Percentiles rank a stretch among this genome's conserved stretches.
Conservation (phyloP, 2,888 invertebrate genomes). For the Xylophagus ater region DNA sequence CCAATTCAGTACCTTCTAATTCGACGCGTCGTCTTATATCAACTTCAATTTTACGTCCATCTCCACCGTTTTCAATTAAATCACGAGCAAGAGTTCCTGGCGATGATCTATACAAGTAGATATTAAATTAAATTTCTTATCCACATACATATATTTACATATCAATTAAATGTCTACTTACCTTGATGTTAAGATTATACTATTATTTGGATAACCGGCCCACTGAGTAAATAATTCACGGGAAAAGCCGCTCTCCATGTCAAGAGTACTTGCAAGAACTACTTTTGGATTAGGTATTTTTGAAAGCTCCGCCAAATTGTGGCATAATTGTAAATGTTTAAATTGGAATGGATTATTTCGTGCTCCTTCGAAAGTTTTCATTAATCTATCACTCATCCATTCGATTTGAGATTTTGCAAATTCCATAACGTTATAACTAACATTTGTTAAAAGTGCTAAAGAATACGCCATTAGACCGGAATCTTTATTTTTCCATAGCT, state of each 20-base stretch:
- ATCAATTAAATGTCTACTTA: conserved; percentile 22
- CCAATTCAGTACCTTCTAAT: conserved; percentile 66
- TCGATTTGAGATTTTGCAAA: conserved; percentile 98
- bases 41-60: conserved; percentile 55
- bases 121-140: conserved; percentile 4
- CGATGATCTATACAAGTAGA: conserved; percentile 47
- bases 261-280: conserved; percentile 88
- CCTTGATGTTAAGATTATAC: conserved; percentile 86
- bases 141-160: conserved; percentile 1
- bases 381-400: conserved; percentile 99
- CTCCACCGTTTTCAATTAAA: conserved; percentile 64
- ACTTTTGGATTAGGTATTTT: conserved; percentile 87
- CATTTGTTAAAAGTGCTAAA: conserved; percentile 85
- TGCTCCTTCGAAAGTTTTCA: conserved; percentile 82
- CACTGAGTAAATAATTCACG: conserved; percentile 90
- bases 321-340: conserved; percentile 86
- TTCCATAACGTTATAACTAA: conserved; percentile 96
- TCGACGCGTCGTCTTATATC: conserved; percentile 58
- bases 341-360: conserved; percentile 93
- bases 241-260: conserved; percentile 91
- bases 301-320: conserved; percentile 75
- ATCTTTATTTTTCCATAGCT: conserved; percentile 88
- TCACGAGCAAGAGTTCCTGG: conserved; percentile 72
- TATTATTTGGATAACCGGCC: conserved; percentile 85
- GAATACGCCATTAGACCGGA: conserved; percentile 93